Evolutionary conservation across 2,113 vertebrate species (phyloP).

Genomic region (Colossoma macropomum): DNA sequence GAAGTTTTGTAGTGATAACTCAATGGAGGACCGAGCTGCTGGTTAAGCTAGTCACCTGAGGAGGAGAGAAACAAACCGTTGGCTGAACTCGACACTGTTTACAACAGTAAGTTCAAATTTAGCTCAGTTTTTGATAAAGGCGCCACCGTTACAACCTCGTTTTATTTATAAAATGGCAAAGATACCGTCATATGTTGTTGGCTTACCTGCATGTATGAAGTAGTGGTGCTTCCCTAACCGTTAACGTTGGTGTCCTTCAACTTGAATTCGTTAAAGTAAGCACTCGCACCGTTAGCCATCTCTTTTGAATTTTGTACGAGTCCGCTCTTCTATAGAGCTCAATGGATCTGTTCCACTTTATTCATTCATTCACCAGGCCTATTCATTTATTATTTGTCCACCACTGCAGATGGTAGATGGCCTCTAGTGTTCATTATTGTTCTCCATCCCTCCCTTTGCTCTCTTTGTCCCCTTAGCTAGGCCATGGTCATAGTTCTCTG

Average conservation of each 20-base stretch:
- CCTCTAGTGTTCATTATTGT: constrained; percentile 5
- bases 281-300: not conserved
- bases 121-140: not conserved
- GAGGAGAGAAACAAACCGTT: constrained; percentile 26
- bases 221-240: not conserved
- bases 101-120: constrained; percentile 23
- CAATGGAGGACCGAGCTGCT: not conserved
- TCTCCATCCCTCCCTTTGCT: not conserved
- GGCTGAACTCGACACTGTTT: not conserved
- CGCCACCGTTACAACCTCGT: too few relatives aligned
- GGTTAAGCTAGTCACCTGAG: not conserved
- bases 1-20: not conserved
- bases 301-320: not conserved
- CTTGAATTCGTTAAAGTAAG: not conserved
- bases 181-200: too few relatives aligned
- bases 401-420: not conserved
- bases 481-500: not conserved
- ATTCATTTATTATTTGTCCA: not conserved
- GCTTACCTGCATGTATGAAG: too few relatives aligned
- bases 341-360: not conserved
- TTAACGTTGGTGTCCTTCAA: not conserved
- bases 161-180: not conserved
- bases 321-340: not conserved
- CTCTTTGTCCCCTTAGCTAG: not conserved
- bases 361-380: constrained; percentile 4